These are phyloP conservation scores for Ephestia elutella DNA, from an alignment of 1,140 invertebrate species.

Conservation along the genomic window DNA sequence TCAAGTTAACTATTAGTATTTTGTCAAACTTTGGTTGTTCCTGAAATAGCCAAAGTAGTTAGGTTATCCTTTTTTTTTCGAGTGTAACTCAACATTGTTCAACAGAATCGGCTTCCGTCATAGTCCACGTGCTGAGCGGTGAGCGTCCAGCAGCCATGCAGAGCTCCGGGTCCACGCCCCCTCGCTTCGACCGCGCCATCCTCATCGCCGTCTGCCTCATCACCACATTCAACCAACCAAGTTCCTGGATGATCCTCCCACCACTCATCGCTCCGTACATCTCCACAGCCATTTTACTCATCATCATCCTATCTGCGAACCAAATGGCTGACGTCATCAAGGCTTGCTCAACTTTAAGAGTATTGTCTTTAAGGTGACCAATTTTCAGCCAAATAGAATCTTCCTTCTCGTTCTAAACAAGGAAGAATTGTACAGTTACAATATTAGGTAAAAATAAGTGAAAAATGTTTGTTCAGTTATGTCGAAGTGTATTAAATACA, in stretches of 20 bases:
- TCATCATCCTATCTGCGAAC: conserved; percentile 16
- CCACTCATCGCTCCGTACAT: conserved; percentile 22
- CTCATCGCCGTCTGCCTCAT: conserved; percentile 32
- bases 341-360: neutral
- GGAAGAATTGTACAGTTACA: conserved; percentile 10
- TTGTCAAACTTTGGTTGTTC: no score
- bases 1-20: no score
- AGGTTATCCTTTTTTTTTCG: no score
- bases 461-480: conserved; percentile 4
- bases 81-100: no score
- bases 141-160: conserved; percentile 86
- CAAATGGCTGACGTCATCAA: conserved; percentile 12
- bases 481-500: conserved; percentile 39
- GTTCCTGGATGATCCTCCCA: conserved; percentile 21
- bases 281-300: conserved; percentile 15
- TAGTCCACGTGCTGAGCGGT: conserved; percentile 80
- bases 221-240: conserved; percentile 29
- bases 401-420: conserved; percentile 10
- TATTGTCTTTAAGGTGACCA: conserved; percentile 29
- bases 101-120: conserved; percentile 78
- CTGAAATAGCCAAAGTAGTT: no score
- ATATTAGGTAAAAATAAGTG: neutral
- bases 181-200: conserved; percentile 40
- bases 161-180: conserved; percentile 75
- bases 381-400: conserved; percentile 9